Evolutionary conservation across 2,113 vertebrate species (phyloP).

Genomic region (Ameiurus melas): DNA sequence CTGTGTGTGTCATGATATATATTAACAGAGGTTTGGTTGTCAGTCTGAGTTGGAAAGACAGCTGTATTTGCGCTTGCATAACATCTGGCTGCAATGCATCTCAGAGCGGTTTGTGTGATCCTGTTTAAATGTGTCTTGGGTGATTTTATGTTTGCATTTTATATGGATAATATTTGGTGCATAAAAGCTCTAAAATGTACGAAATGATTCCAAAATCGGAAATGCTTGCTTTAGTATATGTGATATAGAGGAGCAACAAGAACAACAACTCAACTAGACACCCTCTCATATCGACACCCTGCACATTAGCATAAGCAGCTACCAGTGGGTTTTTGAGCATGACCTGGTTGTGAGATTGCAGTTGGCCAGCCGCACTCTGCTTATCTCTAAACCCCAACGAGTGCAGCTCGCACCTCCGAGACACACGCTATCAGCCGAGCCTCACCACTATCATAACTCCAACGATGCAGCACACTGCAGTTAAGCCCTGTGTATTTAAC

Average conservation of each 20-base stretch:
- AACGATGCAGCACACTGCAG: slow-evolving; percentile 15
- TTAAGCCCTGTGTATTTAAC: slow-evolving; percentile 20
- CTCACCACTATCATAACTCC: slow-evolving; percentile 20
- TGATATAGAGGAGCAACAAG: neutral
- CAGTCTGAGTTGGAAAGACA: neutral
- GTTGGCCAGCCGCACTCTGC: slow-evolving; percentile 40
- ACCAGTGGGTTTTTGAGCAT: slow-evolving; percentile 24
- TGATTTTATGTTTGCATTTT: neutral
- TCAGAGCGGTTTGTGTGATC: neutral
- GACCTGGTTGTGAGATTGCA: slow-evolving; percentile 43
- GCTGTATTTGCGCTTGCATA: neutral
- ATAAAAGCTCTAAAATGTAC: neutral
- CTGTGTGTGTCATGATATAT: neutral
- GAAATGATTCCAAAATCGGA: neutral
- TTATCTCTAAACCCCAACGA: slow-evolving; percentile 46
- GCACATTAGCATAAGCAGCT: slow-evolving; percentile 37
- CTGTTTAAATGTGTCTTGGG: neutral
- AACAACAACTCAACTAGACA: slow-evolving; percentile 9
- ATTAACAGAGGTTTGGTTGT: neutral
- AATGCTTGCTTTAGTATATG: neutral
- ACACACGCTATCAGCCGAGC: slow-evolving; percentile 35
- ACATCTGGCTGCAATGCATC: neutral
- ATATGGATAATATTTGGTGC: neutral
- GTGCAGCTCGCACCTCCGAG: slow-evolving; percentile 27
- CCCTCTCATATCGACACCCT: neutral